Evolutionary conservation across 23 tunicate genomes (phyloP).

Genomic region (Halocynthia roretzi): DNA sequence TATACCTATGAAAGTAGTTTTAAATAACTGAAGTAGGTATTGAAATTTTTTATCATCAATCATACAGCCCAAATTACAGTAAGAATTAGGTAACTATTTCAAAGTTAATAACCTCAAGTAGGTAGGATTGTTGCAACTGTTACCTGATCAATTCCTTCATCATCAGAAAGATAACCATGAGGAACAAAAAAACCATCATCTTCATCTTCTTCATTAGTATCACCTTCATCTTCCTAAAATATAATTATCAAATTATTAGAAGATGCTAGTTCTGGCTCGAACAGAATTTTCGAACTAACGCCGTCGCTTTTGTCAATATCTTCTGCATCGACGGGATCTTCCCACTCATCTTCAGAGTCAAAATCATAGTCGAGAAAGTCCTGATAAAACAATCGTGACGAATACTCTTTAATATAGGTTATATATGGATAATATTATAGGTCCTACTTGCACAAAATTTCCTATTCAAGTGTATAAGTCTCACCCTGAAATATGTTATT

Average conservation of each 20-base stretch:
- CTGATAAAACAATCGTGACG: slow-evolving; percentile 15
- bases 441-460: background rate
- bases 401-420: background rate
- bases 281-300: slow-evolving; percentile 32
- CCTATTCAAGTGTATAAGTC: too few species aligned
- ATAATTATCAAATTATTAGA: background rate
- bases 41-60: background rate
- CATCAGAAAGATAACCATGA: slow-evolving; percentile 93
- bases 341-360: slow-evolving; percentile 97
- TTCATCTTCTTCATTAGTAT: slow-evolving; percentile 78
- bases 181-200: slow-evolving; percentile 99
- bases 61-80: background rate
- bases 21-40: too few species aligned
- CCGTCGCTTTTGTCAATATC: slow-evolving; percentile 92
- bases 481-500: too few species aligned
- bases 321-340: slow-evolving; percentile 89
- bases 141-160: slow-evolving; percentile 81
- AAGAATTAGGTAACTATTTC: background rate
- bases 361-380: slow-evolving; percentile 83
- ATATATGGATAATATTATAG: slow-evolving; percentile 4
- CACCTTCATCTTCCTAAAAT: slow-evolving; percentile 82
- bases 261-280: background rate
- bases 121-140: slow-evolving; percentile 2
- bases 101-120: too few species aligned
- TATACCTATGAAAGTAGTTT: too few species aligned